phyloP scores from a whole-genome alignment of 2,888 invertebrate genomes.

The Trileptium ribeirensis region DNA sequence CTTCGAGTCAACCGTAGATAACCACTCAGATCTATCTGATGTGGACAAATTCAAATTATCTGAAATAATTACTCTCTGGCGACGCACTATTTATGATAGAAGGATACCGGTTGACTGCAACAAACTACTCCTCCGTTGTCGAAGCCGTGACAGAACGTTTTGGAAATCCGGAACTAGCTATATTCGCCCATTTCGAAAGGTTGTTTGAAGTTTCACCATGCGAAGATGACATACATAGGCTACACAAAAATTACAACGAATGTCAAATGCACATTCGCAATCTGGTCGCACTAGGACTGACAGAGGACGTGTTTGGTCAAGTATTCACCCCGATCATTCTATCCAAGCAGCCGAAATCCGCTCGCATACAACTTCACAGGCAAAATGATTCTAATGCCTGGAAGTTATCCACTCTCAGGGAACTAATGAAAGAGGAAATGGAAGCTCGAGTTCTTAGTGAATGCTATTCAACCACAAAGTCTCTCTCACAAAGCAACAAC shows the following conservation, averaged over 20 bases:
- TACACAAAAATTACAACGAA: too few relatives aligned
- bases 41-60: constrained; percentile 2
- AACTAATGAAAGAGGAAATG: constrained; percentile 9
- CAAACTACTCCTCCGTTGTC: neutral
- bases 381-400: neutral
- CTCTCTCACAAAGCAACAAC: neutral
- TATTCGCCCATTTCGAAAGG: neutral
- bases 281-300: neutral
- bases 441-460: neutral
- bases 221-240: too few relatives aligned
- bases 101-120: neutral
- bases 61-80: neutral
- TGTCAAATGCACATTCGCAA: neutral
- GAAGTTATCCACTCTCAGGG: neutral
- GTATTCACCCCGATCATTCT: neutral
- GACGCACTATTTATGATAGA: neutral
- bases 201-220: neutral
- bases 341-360: neutral
- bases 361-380: neutral
- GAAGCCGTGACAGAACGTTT: neutral
- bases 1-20: neutral
- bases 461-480: neutral
- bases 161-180: neutral
- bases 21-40: neutral
- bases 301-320: neutral